Base-by-base conservation (phyloP, 2,113 vertebrate species). In the Sardina pilchardus region DNA sequence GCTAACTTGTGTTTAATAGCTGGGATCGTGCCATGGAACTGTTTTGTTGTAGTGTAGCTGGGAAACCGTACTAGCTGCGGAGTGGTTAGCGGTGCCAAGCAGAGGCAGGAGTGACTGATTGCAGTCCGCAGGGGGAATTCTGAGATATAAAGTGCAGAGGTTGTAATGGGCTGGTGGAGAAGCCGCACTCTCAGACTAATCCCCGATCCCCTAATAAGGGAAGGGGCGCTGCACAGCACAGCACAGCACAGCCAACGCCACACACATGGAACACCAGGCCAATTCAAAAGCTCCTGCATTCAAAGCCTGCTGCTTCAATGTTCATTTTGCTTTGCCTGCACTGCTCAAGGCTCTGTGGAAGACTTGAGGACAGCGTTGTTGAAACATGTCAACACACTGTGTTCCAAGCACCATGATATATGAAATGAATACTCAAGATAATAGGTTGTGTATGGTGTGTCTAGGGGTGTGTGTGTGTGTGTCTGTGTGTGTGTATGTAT, bases 401-500 rank as follows among this genome's bases (percentile, higher is more conserved):
- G 21, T 63, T 63, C 24, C 59, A 19, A 63, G 59, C 24, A 4
- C 59, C n/a, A 47, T 47, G 2, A 19, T 9, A 34, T 34, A 30
- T 34, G 24, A n/a, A 63, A n/a, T n/a, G 9, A 71, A 53, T 53
- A 53, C 50, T 17, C 26, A 71, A 71, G 30, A 71, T 71, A 12
- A 71, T 71, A 34, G n/a, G 14, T 50, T 44, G 19, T 43, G 80
- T 36, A 4, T n/a, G 3, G 80, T 42, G 80, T 81, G 39, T 42
- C 8, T 44, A 36, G 43, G 42, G 43, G 80, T 81, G 42, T 81
- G 80, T 81, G 80, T 81, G 80, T 81, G 81, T 48, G 81, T 82
- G 47, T 48, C 45, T 34, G 81, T 30, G 63, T 59, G 16, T 53
- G 44, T 47, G 44, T 0, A 44, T 50, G 14, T 53, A 6, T 21